A percentile compares a stretch with the other conserved stretches of the same genome.
These are phyloP conservation scores for Lordiphosa mommai DNA, from an alignment of 1,140 invertebrate genomes.

Conservation along the genomic window DNA sequence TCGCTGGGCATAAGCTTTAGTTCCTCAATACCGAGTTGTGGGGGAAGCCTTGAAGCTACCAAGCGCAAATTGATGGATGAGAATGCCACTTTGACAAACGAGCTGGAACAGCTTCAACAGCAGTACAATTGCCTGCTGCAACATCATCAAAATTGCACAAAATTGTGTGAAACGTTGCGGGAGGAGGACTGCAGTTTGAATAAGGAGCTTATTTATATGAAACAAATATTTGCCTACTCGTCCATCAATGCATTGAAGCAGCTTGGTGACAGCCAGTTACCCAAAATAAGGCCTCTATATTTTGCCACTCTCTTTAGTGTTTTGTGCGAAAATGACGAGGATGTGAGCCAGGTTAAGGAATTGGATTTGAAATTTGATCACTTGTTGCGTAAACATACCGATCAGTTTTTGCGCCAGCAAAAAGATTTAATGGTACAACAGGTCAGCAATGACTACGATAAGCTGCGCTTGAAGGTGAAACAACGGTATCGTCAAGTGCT, in stretches of 20 bases:
- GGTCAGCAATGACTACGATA: conserved; percentile 20
- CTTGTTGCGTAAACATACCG: conserved; percentile 7
- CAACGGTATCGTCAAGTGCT: neutral
- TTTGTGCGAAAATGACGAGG: conserved; percentile 13
- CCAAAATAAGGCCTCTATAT: conserved; percentile 1
- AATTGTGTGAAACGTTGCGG: neutral
- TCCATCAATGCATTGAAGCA: conserved; percentile 18
- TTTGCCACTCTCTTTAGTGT: conserved; percentile 27
- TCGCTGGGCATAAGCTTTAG: neutral
- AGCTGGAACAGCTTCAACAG: conserved; percentile 17
- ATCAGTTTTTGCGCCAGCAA: conserved; percentile 2
- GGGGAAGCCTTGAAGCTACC: neutral
- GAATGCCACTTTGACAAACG: conserved; percentile 5
- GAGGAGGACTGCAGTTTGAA: conserved; percentile 1
- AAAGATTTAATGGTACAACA: conserved; percentile 8
- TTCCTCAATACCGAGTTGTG: neutral
- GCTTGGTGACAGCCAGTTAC: neutral
- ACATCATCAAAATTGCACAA: neutral
- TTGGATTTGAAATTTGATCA: conserved; percentile 26
- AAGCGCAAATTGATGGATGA: conserved; percentile 9
- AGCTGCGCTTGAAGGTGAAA: neutral
- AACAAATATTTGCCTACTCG: conserved; percentile 28
- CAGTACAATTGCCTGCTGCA: neutral
- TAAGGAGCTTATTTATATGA: conserved; percentile 25
- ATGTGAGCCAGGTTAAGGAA: neutral